Percentiles rank a stretch among this genome's conserved stretches.
These are phyloP conservation scores for Daphoenositta chrysoptera DNA, from an alignment of 2,113 vertebrate genomes.

Conservation along the genomic window DNA sequence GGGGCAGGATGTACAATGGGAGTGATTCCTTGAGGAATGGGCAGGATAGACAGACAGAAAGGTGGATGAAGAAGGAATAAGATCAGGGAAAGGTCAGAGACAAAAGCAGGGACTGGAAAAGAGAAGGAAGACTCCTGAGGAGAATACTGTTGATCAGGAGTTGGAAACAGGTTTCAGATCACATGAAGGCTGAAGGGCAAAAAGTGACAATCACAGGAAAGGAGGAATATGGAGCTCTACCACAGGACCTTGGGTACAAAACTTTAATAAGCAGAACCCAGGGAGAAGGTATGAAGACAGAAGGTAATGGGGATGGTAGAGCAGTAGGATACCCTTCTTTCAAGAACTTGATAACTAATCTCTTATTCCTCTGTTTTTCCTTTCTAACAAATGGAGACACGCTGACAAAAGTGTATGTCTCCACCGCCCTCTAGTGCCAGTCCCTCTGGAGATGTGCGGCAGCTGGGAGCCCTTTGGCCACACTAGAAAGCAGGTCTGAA, in stretches of 20 bases:
- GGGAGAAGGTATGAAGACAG: not conserved
- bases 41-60: not conserved
- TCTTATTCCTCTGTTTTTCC: not conserved
- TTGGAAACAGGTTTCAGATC: not conserved
- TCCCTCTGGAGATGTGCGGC: rapidly evolving
- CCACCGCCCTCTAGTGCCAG: slow-evolving; percentile 52
- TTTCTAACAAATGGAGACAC: not conserved
- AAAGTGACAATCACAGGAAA: not conserved
- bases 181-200: not conserved
- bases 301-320: not conserved
- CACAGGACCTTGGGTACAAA: not conserved
- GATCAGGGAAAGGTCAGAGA: not conserved
- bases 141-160: not conserved
- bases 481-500: rapidly evolving
- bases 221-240: not conserved
- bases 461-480: not conserved
- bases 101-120: not conserved
- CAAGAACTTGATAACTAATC: not conserved
- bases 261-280: not conserved
- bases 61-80: not conserved
- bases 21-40: not conserved
- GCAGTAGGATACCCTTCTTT: not conserved
- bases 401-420: not conserved
- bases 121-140: not conserved
- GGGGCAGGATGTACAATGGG: not conserved